Evolutionary conservation across 2,113 vertebrate genomes (phyloP).

Genomic region (Pangasianodon hypophthalmus): DNA sequence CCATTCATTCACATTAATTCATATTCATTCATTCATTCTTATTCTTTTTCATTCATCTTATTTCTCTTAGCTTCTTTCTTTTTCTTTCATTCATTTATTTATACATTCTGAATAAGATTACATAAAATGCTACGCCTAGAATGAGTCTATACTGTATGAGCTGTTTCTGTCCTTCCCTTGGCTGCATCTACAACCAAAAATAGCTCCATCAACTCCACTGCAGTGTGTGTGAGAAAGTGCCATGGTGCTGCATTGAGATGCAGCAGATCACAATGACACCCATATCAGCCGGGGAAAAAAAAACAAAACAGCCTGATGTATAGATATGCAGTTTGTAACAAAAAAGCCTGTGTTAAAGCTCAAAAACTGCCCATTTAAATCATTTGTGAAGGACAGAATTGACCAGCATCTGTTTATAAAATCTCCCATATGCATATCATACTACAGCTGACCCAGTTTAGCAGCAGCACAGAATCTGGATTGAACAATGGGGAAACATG

Average conservation of each 20-base stretch:
- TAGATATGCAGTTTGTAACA: not conserved
- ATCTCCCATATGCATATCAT: not conserved
- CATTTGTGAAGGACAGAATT: not conserved
- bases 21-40: not conserved
- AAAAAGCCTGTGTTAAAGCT: not conserved
- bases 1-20: not conserved
- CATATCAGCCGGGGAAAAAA: not conserved
- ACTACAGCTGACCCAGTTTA: not conserved
- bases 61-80: no score
- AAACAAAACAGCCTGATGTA: not conserved
- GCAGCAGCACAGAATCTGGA: not conserved
- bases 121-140: not conserved
- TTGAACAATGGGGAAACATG: not conserved
- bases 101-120: not conserved
- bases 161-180: not conserved
- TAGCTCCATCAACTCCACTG: constrained; percentile 33
- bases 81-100: not conserved
- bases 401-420: not conserved
- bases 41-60: not conserved
- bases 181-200: constrained; percentile 36
- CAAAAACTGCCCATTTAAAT: not conserved
- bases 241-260: constrained; percentile 9
- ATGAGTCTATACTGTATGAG: not conserved
- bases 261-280: constrained; percentile 1
- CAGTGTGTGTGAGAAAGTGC: constrained; percentile 22